A percentile compares a stretch with the other conserved stretches of the same genome.
Conservation (phyloP, 2,113 vertebrate species). For the Crotalus tigris region DNA sequence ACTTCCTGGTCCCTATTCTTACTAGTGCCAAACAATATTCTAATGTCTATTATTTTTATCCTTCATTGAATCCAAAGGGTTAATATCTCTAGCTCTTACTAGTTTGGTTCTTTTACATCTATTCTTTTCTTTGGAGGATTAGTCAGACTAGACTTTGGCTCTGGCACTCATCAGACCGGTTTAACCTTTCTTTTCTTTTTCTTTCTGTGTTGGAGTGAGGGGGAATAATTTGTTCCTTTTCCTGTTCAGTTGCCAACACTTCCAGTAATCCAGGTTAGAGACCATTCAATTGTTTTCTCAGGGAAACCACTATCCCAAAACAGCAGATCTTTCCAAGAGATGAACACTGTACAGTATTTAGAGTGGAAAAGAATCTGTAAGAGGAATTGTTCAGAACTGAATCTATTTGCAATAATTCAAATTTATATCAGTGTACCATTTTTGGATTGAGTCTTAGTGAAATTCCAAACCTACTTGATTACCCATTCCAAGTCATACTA, state of each 20-base stretch:
- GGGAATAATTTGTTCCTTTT: not conserved
- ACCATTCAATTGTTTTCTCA: not conserved
- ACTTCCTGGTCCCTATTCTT: not conserved
- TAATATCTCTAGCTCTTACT: conserved; percentile 36
- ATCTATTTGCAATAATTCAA: not conserved
- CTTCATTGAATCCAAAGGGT: conserved; percentile 42
- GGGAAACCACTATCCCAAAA: not conserved
- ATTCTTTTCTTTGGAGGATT: conserved; percentile 43
- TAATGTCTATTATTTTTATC: not conserved
- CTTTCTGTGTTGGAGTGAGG: not conserved
- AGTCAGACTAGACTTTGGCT: conserved; percentile 61
- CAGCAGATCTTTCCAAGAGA: not conserved
- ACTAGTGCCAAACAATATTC: not conserved
- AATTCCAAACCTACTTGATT: not conserved
- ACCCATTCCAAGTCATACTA: not conserved
- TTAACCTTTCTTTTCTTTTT: conserved; percentile 13
- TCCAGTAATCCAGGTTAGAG: not conserved
- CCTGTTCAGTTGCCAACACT: not conserved
- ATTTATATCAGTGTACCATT: not conserved
- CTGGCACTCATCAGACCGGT: conserved; percentile 65
- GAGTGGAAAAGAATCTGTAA: not conserved
- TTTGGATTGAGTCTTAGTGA: not conserved
- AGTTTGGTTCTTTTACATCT: conserved; percentile 30
- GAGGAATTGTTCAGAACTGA: not conserved
- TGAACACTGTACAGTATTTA: not conserved